These are phyloP conservation scores for Hirtodrosophila duncani DNA, from an alignment of 2,888 invertebrate species.

Conservation along the genomic window DNA sequence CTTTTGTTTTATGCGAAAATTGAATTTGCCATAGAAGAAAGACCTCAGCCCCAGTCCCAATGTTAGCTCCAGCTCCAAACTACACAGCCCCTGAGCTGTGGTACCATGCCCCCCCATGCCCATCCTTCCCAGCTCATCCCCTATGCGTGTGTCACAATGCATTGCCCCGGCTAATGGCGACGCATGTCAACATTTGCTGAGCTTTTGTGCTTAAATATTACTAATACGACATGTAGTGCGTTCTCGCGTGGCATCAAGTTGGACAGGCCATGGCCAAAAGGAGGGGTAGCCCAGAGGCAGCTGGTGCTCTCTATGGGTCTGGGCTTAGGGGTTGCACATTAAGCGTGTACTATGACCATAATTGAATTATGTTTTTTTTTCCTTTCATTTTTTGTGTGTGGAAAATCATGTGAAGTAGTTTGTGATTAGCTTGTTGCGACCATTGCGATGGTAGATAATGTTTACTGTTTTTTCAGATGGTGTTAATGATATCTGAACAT, in stretches of 20 bases:
- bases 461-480: constrained; percentile 40
- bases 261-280: constrained; percentile 1
- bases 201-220: constrained; percentile 73
- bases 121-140: background rate
- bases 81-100: no score
- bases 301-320: no score
- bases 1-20: constrained; percentile 49
- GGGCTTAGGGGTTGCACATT: no score
- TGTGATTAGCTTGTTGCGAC: constrained; percentile 34
- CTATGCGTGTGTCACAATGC: constrained; percentile 61
- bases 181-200: constrained; percentile 71
- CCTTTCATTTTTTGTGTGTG: background rate
- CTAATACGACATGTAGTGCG: constrained; percentile 68
- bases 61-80: constrained; percentile 5
- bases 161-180: constrained; percentile 59
- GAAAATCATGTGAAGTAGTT: constrained; percentile 16
- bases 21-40: constrained; percentile 59
- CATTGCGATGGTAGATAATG: constrained; percentile 36
- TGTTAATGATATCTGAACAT: constrained; percentile 28
- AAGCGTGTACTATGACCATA: constrained; percentile 55
- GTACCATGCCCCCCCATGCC: background rate
- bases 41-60: no score
- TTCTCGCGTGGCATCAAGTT: constrained; percentile 63
- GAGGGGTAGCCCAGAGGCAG: constrained; percentile 5
- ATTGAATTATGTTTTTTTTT: constrained; percentile 55